Evolutionary conservation across 2,113 vertebrate genomes (phyloP), one percentile per base, ranked within the genome.

Genomic region (Cavia porcellus): DNA sequence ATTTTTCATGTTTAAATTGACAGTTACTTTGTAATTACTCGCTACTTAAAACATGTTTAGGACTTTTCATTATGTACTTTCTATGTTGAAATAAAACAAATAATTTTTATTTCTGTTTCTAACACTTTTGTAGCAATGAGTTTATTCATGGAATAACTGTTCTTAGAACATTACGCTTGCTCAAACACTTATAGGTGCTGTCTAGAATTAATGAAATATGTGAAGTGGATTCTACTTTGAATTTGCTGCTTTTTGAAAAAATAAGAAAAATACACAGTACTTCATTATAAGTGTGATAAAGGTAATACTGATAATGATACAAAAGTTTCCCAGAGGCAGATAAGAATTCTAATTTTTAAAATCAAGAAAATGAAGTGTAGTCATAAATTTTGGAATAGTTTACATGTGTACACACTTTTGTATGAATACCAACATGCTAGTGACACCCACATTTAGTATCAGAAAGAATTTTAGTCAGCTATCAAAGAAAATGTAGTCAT

Each of bases 351-450:
- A 70, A 13, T 17, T 74, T 52, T 57, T 85, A 4, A 24, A 50
- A 35, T 61, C 19, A 66, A 61, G 5, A 4, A 59, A 64, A 57
- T 20, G 59, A 8, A 14, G 75, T 64, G 10, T 52, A 50, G 10
- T 72, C 4, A 47, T n/a, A 61, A 47, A 3, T 64, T 92, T 87
- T 38, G 15, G 24, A 45, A 19, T 86, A 20, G 7, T 0, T 0
- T 4, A 45, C 0, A 68, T 2, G 50, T 57, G 4, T n/a, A 15
- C 1, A 38, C 5, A 59, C 5, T 5, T 62, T 32, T 15, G 4
- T 52, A 17, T 25, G 1, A 64, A 8, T 42, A 52, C 1, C 24
- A 45, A 38, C 8, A 38, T 1, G n/a, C 0, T 10, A 1, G 19
- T 5, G 38, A 28, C 12, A 90, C 35, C 2, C 11, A 19, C 52